phyloP scores from a whole-genome alignment of 2,113 vertebrate species.

The Smithornis capensis region DNA sequence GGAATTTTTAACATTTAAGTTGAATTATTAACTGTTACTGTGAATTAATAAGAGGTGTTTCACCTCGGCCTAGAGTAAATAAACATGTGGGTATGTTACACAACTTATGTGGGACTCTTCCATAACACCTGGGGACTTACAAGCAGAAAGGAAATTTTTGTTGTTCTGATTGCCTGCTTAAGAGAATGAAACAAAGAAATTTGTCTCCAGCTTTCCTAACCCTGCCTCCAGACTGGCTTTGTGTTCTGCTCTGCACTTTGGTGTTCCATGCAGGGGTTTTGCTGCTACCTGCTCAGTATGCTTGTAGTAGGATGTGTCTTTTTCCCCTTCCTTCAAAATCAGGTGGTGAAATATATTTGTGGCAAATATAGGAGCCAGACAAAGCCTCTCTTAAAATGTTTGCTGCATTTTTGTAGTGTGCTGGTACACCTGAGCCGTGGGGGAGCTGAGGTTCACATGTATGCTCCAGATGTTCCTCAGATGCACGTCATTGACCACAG shows the following conservation, averaged over 20 bases:
- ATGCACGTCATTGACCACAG: slow-evolving; percentile 94
- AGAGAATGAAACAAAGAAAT: not conserved
- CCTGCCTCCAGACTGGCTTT: not conserved
- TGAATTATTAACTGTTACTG: not conserved
- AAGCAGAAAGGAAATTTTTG: not conserved
- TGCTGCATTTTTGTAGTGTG: slow-evolving; percentile 53
- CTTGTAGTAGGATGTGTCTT: not conserved
- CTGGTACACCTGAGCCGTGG: slow-evolving; percentile 87
- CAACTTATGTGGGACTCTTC: not conserved
- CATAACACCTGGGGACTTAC: not conserved
- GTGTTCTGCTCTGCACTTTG: not conserved
- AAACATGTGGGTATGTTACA: not conserved
- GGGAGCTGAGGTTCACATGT: slow-evolving; percentile 86
- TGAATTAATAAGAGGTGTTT: not conserved
- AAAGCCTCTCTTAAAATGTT: not conserved
- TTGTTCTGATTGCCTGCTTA: not conserved
- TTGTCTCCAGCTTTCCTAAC: not conserved
- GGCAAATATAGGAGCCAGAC: not conserved
- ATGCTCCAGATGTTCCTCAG: slow-evolving; percentile 86
- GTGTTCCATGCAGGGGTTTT: not conserved
- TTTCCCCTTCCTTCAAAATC: not conserved
- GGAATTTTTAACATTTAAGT: not conserved
- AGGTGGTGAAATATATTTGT: not conserved
- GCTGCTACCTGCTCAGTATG: not conserved
- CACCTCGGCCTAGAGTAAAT: not conserved